Conservation (phyloP, 2,113 vertebrate species). For the Microcebus griseorufus region DNA sequence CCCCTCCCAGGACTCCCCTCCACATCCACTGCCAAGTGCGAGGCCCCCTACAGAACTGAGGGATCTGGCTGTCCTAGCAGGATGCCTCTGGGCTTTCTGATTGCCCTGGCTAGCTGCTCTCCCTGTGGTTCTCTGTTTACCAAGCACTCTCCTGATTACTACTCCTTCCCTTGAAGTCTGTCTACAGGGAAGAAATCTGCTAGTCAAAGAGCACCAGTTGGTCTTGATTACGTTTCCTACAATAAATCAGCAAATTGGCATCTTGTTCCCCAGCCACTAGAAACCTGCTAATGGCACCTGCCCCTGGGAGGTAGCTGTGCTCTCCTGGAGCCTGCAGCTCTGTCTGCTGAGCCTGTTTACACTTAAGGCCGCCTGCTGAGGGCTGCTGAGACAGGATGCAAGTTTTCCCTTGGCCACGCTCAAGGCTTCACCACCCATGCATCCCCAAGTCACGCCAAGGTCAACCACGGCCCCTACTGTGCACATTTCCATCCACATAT, state of each 20-base stretch:
- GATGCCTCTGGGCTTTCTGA: background rate
- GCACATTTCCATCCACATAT: background rate
- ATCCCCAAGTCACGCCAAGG: background rate
- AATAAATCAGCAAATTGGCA: background rate
- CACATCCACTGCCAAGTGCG: background rate
- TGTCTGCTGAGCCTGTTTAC: background rate
- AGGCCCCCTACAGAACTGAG: background rate
- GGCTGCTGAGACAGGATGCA: background rate
- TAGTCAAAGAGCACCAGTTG: background rate
- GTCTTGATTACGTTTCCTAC: background rate
- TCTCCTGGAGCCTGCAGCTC: background rate
- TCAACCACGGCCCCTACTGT: background rate
- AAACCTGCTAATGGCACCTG: background rate
- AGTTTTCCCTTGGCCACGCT: background rate
- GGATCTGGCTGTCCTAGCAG: background rate
- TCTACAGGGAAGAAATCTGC: background rate
- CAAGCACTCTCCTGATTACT: background rate
- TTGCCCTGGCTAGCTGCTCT: background rate
- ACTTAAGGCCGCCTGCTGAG: background rate
- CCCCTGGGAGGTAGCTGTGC: background rate
- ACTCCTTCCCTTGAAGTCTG: background rate
- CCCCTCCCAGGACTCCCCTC: background rate
- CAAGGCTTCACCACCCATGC: background rate
- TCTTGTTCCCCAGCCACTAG: background rate
- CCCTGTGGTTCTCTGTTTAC: background rate